Base-by-base conservation (phyloP, 2,113 vertebrate species). In the Epinephelus moara region DNA sequence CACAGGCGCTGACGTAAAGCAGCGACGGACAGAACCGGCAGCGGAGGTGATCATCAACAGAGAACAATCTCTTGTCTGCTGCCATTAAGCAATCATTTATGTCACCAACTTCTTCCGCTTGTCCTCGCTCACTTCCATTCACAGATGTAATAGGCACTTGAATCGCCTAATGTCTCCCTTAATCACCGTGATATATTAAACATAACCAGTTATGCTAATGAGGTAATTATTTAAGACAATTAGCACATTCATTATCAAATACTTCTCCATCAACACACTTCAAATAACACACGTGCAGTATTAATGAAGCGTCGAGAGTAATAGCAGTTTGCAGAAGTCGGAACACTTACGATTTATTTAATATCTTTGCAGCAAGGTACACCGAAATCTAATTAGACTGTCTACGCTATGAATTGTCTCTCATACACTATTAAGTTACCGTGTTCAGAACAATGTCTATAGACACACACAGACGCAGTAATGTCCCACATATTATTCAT, bases 211-310 rank as follows among this genome's bases (percentile, higher is more conserved):
- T 64, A 14, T 9, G 30, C 30, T 81, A 81, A 84, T 49, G 49
- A 71, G 68, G 33, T 50, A 30, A 89, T 80, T 55, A 76, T 56
- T 67, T 60, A 60, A 69, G 75, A 81, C 77, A 81, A 80, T 57
- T 75, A 63, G 33, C 18, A 33, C n/a, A 78, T 81, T 70, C 14
- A 33, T 75, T 72, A 72, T 79, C 55, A 84, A 56, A 78, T 55
- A 68, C 45, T 27, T 75, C 57, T 59, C 45, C 0, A 4, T 52
- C 42, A 4, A 75, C 56, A 64, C 23, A 50, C 74, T 70, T 66
- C 45, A 42, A 13, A 55, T 61, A 11, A 81, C 27, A 53, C 27
- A 42, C 49, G 57, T 66, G 82, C 59, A 53, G 42, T 17, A 37
- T 27, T 73, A 78, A 74, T 74, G 50, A 66, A 67, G 55, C 73